These are phyloP conservation scores for Parauchenoglanis punctatus DNA, from an alignment of 2,797 vertebrate species.

Conservation along the genomic window DNA sequence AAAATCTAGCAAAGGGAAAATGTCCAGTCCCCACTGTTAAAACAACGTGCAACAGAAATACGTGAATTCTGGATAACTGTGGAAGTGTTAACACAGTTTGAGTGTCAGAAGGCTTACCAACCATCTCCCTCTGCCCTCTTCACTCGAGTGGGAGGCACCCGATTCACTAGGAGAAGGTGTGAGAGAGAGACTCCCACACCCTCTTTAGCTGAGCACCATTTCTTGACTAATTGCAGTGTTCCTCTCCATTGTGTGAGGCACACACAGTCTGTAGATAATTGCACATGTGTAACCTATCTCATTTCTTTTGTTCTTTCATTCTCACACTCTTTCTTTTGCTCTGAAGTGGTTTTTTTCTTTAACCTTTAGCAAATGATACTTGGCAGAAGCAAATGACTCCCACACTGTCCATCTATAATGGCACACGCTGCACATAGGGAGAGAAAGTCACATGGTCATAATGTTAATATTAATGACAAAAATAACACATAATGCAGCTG, in stretches of 20 bases:
- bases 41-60: not conserved
- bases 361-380: slow-evolving; percentile 73
- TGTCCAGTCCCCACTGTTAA: not conserved
- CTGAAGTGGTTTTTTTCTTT: slow-evolving; percentile 65
- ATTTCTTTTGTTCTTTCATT: slow-evolving; percentile 50
- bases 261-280: slow-evolving; percentile 59
- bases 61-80: not conserved
- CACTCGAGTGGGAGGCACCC: slow-evolving; percentile 44
- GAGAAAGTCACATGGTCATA: not conserved
- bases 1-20: not conserved
- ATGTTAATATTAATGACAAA: not conserved
- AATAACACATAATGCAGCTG: not conserved
- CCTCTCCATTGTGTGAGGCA: slow-evolving; percentile 57
- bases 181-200: slow-evolving; percentile 25
- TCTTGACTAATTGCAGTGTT: slow-evolving; percentile 60
- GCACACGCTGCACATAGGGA: not conserved
- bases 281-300: slow-evolving; percentile 66
- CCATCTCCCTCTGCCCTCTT: slow-evolving; percentile 59
- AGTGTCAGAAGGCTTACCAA: slow-evolving; percentile 21
- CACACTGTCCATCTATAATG: slow-evolving; percentile 65
- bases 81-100: not conserved
- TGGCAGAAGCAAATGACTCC: slow-evolving; percentile 60
- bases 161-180: not conserved
- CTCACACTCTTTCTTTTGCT: slow-evolving; percentile 52
- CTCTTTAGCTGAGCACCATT: slow-evolving; percentile 39